Percentiles rank a stretch among this genome's conserved stretches.
Evolutionary conservation across 2,888 invertebrate genomes (phyloP).

Genomic region (Plagodis pulveraria): DNA sequence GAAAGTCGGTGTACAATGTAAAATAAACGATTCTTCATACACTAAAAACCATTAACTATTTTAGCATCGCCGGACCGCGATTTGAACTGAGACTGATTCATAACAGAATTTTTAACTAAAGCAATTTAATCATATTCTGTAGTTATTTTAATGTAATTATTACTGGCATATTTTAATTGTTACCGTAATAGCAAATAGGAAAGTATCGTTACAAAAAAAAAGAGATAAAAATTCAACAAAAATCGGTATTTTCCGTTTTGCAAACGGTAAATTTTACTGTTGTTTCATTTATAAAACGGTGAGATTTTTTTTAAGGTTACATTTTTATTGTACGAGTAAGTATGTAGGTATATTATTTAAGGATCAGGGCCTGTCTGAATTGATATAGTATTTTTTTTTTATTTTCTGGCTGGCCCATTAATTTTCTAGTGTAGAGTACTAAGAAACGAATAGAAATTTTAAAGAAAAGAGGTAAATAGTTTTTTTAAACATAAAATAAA

Average conservation of each 20-base stretch:
- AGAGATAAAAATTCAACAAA: conserved; percentile 35
- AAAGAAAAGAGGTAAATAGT: no score
- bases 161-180: conserved; percentile 4
- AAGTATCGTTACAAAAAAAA: conserved; percentile 31
- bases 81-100: no score
- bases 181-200: conserved; percentile 8
- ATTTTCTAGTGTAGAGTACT: conserved; percentile 23
- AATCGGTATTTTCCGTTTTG: conserved; percentile 36
- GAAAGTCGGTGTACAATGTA: no score
- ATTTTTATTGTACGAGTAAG: conserved; percentile 42
- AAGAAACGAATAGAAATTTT: conserved; percentile 8
- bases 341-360: conserved; percentile 14
- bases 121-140: no score
- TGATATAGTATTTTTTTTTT: conserved; percentile 51
- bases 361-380: conserved; percentile 47
- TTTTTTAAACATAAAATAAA: no score
- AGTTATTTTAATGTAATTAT: background rate
- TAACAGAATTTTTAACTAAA: no score
- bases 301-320: conserved; percentile 48
- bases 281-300: conserved; percentile 39
- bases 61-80: no score
- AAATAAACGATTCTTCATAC: no score
- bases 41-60: no score
- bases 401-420: conserved; percentile 48
- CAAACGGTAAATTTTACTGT: conserved; percentile 38